These are phyloP conservation scores for Melozone crissalis DNA, from an alignment of 2,113 vertebrate genomes.

Conservation along the genomic window DNA sequence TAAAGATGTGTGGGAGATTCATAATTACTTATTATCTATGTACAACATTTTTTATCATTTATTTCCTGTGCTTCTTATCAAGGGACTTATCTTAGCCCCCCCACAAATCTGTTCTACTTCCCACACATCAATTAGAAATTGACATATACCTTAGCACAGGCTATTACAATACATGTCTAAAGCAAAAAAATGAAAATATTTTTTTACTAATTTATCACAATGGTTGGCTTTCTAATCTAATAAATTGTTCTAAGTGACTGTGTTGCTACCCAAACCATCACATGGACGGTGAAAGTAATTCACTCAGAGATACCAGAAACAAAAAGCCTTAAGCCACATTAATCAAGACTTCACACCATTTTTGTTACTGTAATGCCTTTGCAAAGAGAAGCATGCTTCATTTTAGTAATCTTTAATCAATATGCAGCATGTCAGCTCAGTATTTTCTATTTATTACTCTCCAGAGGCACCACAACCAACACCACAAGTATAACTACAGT, in stretches of 20 bases:
- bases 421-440: neutral
- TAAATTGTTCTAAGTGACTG: neutral
- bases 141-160: neutral
- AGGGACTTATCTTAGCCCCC: neutral
- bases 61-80: neutral
- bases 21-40: neutral
- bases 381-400: neutral
- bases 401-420: neutral
- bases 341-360: neutral
- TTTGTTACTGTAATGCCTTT: neutral
- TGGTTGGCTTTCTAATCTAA: neutral
- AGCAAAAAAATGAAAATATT: neutral
- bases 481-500: neutral
- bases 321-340: neutral
- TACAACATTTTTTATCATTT: neutral
- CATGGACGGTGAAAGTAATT: neutral
- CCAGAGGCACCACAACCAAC: neutral
- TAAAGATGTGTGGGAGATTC: constrained; percentile 1
- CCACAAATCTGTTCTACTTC: constrained; percentile 3
- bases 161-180: neutral
- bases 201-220: neutral
- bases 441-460: neutral
- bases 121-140: neutral
- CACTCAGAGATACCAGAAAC: neutral
- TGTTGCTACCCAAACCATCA: neutral